phyloP scores from a whole-genome alignment of 2,113 vertebrate genomes.

The Mus musculus region DNA sequence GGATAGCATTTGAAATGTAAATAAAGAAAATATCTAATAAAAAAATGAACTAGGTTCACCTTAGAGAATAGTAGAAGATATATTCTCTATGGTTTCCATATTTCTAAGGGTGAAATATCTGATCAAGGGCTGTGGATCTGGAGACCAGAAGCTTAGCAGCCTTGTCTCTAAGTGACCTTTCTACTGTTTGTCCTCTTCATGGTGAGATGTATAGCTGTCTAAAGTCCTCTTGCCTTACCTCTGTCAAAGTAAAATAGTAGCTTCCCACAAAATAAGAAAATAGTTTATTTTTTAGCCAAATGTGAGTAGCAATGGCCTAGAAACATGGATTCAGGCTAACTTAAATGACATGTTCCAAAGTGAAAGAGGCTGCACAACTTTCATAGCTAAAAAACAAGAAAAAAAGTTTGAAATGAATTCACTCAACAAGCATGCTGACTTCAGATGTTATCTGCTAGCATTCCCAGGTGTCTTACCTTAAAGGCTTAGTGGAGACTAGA shows the following conservation, averaged over 20 bases:
- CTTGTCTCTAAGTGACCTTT: slow-evolving; percentile 1
- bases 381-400: not conserved
- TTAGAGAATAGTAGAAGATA: not conserved
- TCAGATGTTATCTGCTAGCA: not conserved
- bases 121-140: not conserved
- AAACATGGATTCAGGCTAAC: not conserved
- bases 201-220: not conserved
- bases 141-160: not conserved
- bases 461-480: not conserved
- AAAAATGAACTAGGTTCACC: not conserved
- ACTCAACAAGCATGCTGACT: not conserved
- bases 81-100: not conserved
- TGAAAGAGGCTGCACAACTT: not conserved
- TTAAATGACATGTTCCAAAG: not conserved
- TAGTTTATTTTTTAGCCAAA: not conserved
- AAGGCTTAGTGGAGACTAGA: not conserved
- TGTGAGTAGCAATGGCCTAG: not conserved
- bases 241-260: not conserved
- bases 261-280: not conserved
- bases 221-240: not conserved
- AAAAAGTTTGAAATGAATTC: not conserved
- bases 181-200: not conserved
- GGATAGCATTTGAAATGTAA: too few species aligned
- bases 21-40: too few species aligned
- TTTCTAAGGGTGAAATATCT: not conserved